These are phyloP conservation scores for Albula glossodonta DNA, from an alignment of 2,113 vertebrate species.

Conservation along the genomic window DNA sequence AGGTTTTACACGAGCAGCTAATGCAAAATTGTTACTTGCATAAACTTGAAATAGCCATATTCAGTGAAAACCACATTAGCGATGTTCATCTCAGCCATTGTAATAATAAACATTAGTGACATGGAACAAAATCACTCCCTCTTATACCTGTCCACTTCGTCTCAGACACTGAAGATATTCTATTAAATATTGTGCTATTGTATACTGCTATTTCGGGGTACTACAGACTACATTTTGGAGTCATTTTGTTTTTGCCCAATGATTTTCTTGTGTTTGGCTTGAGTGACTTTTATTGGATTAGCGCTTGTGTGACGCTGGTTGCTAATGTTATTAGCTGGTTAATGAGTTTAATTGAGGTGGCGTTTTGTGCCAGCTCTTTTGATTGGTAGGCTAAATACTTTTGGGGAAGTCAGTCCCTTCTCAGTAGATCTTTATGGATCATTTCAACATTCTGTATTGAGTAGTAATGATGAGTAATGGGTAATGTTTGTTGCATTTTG, in stretches of 20 bases:
- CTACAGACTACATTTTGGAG: not conserved
- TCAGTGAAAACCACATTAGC: no score
- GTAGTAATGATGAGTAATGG: not conserved
- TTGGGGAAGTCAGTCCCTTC: not conserved
- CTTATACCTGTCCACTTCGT: not conserved
- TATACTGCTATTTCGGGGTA: conserved; percentile 4
- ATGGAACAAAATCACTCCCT: no score
- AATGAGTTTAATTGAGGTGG: not conserved
- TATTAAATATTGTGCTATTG: not conserved
- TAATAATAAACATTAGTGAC: no score
- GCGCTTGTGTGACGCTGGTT: not conserved
- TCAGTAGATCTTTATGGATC: not conserved
- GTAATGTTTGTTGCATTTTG: not conserved
- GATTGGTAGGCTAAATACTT: not conserved
- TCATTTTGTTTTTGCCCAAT: not conserved
- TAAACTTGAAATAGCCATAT: not conserved
- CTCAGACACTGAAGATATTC: not conserved
- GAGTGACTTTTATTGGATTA: not conserved
- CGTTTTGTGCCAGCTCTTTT: not conserved
- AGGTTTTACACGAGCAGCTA: not conserved
- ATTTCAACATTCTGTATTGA: not conserved
- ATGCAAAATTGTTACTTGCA: not conserved
- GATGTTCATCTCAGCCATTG: no score
- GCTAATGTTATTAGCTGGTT: not conserved
- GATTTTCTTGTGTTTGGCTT: not conserved